These are phyloP conservation scores for Nothobranchius kuhntae DNA, from an alignment of 2,113 vertebrate species.

Conservation along the genomic window DNA sequence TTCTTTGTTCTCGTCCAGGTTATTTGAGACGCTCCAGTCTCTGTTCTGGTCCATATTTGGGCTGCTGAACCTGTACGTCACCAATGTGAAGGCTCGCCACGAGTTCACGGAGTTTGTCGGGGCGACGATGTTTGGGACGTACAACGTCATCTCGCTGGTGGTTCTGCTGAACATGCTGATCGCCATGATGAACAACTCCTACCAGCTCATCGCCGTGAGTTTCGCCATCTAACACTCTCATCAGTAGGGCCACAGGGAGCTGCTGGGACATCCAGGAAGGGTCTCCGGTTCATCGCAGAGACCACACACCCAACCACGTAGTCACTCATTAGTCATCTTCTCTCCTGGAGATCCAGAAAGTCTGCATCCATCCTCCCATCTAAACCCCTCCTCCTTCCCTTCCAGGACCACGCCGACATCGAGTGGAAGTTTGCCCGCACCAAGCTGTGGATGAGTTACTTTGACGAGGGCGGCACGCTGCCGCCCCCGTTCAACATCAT, in stretches of 20 bases:
- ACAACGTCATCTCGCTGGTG: slow-evolving; percentile 96
- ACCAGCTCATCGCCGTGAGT: slow-evolving; percentile 94
- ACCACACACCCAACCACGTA: too few species aligned
- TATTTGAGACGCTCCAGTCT: slow-evolving; percentile 97
- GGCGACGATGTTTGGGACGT: slow-evolving; percentile 97
- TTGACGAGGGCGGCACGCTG: slow-evolving; percentile 95
- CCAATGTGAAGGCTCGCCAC: slow-evolving; percentile 94
- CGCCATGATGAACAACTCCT: slow-evolving; percentile 99
- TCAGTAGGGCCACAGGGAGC: too few species aligned
- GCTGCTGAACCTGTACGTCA: slow-evolving; percentile 93
- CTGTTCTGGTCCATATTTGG: slow-evolving; percentile 98
- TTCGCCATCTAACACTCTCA: too few species aligned
- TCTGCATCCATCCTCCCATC: background rate
- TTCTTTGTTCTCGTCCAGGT: slow-evolving; percentile 66
- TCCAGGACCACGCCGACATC: slow-evolving; percentile 93
- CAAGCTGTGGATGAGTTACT: slow-evolving; percentile 99
- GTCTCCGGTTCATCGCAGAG: too few species aligned
- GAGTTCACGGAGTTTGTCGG: slow-evolving; percentile 97
- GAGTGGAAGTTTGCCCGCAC: slow-evolving; percentile 98
- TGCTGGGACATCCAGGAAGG: too few species aligned
- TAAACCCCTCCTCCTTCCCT: background rate
- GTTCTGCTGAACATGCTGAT: slow-evolving; percentile 98
- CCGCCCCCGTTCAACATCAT: slow-evolving; percentile 95
- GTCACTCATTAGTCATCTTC: too few species aligned
- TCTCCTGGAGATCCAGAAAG: background rate